phyloP scores from a whole-genome alignment of 1,140 invertebrate genomes.

The Drosophila eugracilis region DNA sequence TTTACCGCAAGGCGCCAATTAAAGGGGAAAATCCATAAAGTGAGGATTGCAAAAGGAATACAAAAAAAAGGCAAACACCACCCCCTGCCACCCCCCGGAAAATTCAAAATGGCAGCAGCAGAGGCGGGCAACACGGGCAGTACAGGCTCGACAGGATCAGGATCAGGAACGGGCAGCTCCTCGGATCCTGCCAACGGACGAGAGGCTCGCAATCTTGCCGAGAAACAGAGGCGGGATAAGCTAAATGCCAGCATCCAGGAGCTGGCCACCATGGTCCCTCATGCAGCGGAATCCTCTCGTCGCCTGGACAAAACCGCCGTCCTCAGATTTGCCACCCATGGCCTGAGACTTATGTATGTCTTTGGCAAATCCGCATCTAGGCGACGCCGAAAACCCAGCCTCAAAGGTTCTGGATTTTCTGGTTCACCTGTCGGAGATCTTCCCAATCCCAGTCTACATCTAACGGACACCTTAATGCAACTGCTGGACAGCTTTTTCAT shows the following conservation, averaged over 20 bases:
- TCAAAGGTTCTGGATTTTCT: conserved; percentile 21
- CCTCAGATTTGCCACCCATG: conserved; percentile 92
- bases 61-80: neutral
- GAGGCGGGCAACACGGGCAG: conserved; percentile 34
- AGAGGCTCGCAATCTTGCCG: conserved; percentile 92
- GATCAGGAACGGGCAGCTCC: conserved; percentile 15
- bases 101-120: conserved; percentile 62
- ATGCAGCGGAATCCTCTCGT: conserved; percentile 91
- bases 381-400: conserved; percentile 34
- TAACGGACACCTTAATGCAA: conserved; percentile 85
- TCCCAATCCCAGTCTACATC: conserved; percentile 43
- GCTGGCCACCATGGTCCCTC: conserved; percentile 92
- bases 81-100: no score
- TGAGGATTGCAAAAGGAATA: conserved; percentile 15
- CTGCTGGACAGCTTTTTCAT: conserved; percentile 90
- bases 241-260: conserved; percentile 94
- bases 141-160: conserved; percentile 12
- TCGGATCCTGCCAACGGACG: conserved; percentile 87
- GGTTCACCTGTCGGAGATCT: conserved; percentile 9
- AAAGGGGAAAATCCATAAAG: conserved; percentile 34
- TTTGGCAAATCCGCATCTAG: conserved; percentile 74
- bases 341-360: conserved; percentile 86
- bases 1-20: conserved; percentile 67
- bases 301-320: conserved; percentile 96
- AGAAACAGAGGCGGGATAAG: conserved; percentile 95